Evolutionary conservation across 2,797 vertebrate genomes (phyloP).

Genomic region (Vultur gryphus): DNA sequence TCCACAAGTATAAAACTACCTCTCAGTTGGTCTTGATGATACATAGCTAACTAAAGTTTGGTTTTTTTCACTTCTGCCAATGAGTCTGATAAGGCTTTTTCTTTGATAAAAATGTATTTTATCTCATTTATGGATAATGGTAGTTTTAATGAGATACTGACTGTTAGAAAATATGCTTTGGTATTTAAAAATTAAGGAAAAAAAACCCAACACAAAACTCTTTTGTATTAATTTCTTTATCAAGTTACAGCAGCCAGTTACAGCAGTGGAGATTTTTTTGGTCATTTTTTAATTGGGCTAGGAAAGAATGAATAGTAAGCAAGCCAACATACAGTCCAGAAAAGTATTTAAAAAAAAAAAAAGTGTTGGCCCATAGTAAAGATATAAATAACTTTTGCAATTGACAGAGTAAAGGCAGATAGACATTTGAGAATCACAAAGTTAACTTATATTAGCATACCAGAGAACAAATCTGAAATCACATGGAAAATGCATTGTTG

Average conservation of each 20-base stretch:
- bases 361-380: not conserved
- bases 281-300: not conserved
- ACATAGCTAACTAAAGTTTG: not conserved
- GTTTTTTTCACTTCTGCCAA: not conserved
- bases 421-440: not conserved
- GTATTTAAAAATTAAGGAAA: not conserved
- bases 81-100: not conserved
- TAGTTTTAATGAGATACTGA: not conserved
- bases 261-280: not conserved
- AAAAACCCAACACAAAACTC: not conserved
- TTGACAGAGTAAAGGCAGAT: not conserved
- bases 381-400: not conserved
- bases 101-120: not conserved
- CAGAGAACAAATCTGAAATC: not conserved
- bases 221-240: not conserved
- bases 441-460: not conserved
- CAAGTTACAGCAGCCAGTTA: not conserved
- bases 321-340: not conserved
- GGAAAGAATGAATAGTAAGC: not conserved
- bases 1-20: not conserved
- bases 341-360: not conserved
- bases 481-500: fast-evolving
- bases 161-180: not conserved
- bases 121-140: not conserved
- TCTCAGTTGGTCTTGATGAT: not conserved